A percentile compares a stretch with the other conserved stretches of the same genome.
Evolutionary conservation across 2,888 invertebrate genomes (phyloP).

Genomic region (Lucinisca nassula): DNA sequence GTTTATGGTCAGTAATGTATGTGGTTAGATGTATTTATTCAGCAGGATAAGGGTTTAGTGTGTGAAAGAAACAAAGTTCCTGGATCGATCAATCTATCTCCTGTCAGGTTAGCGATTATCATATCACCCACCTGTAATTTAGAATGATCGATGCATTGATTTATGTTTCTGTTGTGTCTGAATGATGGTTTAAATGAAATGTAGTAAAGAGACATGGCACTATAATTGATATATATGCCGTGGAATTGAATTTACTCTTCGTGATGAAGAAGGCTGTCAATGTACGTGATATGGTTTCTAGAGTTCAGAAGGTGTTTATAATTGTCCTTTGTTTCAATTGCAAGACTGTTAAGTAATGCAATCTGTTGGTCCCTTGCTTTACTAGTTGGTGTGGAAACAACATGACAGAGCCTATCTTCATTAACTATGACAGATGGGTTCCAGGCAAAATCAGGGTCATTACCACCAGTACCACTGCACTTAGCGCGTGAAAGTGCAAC

Average conservation of each 20-base stretch:
- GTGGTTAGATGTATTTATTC: no score
- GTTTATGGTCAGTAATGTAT: no score
- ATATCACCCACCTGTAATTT: no score
- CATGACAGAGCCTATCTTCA: background rate
- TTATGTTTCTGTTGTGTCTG: no score
- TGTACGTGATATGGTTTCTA: background rate
- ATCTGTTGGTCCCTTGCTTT: background rate
- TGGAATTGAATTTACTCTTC: background rate
- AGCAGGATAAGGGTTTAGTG: no score
- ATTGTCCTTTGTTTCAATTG: background rate
- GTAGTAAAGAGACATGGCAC: no score
- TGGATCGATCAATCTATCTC: no score
- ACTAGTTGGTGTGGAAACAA: background rate
- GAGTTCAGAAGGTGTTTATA: background rate
- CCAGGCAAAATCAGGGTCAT: background rate
- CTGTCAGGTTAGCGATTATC: no score
- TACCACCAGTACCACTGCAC: background rate
- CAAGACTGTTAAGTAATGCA: background rate
- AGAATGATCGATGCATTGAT: no score
- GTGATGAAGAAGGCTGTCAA: background rate
- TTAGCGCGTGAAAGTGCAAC: background rate
- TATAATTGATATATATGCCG: no score
- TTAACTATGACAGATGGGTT: background rate
- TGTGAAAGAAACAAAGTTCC: no score
- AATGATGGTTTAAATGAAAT: no score